A percentile compares a stretch with the other conserved stretches of the same genome.
phyloP scores from a whole-genome alignment of 2,888 invertebrate genomes.

The Oxytorus armatus region DNA sequence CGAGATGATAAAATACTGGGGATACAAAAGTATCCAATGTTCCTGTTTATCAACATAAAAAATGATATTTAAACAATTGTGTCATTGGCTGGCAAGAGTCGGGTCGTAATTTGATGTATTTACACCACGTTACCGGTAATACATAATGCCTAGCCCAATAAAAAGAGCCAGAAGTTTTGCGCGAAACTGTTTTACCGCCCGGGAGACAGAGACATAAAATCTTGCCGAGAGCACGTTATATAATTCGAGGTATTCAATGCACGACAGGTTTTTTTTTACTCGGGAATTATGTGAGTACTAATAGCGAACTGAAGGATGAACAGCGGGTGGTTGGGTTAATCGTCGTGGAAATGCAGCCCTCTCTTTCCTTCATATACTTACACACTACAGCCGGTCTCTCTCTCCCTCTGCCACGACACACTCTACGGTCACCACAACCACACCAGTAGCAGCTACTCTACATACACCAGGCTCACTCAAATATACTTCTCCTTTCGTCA shows the following conservation, averaged over 20 bases:
- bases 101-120: too few relatives aligned
- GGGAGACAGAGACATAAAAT: too few relatives aligned
- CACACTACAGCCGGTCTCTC: slow-evolving; percentile 13
- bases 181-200: too few relatives aligned
- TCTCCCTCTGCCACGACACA: not conserved
- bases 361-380: not conserved
- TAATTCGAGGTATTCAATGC: slow-evolving; percentile 40
- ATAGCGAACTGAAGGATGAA: slow-evolving; percentile 48
- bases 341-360: slow-evolving; percentile 26
- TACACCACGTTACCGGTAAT: too few relatives aligned
- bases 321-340: slow-evolving; percentile 1
- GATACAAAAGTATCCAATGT: slow-evolving; percentile 4
- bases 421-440: not conserved
- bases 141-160: too few relatives aligned
- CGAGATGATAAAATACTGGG: not conserved
- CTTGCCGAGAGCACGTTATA: too few relatives aligned
- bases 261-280: not conserved
- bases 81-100: too few relatives aligned
- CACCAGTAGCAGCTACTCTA: slow-evolving; percentile 33
- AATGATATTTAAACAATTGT: not conserved
- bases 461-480: slow-evolving; percentile 47
- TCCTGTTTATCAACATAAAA: not conserved
- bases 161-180: too few relatives aligned
- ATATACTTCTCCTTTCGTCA: slow-evolving; percentile 53
- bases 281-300: slow-evolving; percentile 47